Evolutionary conservation across 2,888 invertebrate species (phyloP).

Genomic region (Latrodectus elegans): DNA sequence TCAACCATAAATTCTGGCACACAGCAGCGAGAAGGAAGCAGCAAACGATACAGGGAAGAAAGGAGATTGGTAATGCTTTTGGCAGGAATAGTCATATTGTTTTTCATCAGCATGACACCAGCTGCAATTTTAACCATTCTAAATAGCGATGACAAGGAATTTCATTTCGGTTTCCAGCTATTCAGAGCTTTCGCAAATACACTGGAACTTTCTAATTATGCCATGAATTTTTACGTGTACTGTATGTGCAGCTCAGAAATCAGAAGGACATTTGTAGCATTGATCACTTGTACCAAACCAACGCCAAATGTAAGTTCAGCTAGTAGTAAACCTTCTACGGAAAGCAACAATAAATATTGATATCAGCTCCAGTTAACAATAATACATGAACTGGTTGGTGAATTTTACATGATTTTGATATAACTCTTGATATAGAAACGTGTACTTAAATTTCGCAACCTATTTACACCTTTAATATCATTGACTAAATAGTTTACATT

Average conservation of each 20-base stretch:
- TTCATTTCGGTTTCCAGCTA: slow-evolving; percentile 74
- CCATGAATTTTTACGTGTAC: slow-evolving; percentile 78
- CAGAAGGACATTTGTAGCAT: slow-evolving; percentile 72
- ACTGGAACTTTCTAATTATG: slow-evolving; percentile 77
- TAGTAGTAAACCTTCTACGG: slow-evolving; percentile 60
- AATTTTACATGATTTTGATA: too few species aligned
- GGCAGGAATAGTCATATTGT: slow-evolving; percentile 76
- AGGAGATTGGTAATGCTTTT: slow-evolving; percentile 76
- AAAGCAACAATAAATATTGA: slow-evolving; percentile 61
- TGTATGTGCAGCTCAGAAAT: slow-evolving; percentile 76
- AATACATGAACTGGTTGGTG: too few species aligned
- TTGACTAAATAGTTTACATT: too few species aligned
- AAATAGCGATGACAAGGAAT: slow-evolving; percentile 74
- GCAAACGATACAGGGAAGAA: slow-evolving; percentile 75
- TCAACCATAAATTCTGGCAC: slow-evolving; percentile 16
- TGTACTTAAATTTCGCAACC: too few species aligned
- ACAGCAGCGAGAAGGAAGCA: slow-evolving; percentile 13
- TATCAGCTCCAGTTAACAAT: neutral
- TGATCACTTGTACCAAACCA: slow-evolving; percentile 64
- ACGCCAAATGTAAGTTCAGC: slow-evolving; percentile 34
- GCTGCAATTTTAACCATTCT: slow-evolving; percentile 76
- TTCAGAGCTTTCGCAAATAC: slow-evolving; percentile 77
- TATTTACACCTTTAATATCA: too few species aligned
- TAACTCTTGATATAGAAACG: too few species aligned
- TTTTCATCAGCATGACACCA: slow-evolving; percentile 77